A percentile compares a stretch with the other conserved stretches of the same genome.
phyloP scores from a whole-genome alignment of 1,140 invertebrate species.

The Drosophila kepulauana region DNA sequence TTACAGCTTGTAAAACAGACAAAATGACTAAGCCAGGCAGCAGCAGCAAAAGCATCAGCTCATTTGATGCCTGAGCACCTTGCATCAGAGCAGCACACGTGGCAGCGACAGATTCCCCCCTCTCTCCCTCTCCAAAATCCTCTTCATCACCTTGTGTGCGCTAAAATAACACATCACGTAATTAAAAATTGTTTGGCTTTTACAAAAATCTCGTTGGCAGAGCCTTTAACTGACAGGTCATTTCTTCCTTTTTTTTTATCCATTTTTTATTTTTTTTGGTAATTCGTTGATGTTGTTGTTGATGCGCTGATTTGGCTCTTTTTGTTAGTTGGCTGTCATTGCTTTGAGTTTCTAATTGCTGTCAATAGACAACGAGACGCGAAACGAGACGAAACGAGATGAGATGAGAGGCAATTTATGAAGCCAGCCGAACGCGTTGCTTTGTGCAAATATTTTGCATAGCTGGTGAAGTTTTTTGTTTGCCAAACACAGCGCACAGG shows the following conservation, averaged over 20 bases:
- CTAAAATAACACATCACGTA: conserved; percentile 60
- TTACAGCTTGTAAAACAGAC: conserved; percentile 2
- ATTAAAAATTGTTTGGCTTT: conserved; percentile 80
- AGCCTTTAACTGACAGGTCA: conserved; percentile 34
- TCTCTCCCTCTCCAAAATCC: neutral
- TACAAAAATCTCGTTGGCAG: conserved; percentile 43
- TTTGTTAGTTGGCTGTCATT: conserved; percentile 62
- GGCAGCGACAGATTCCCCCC: neutral
- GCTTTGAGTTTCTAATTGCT: conserved; percentile 82
- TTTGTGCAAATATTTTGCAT: conserved; percentile 80
- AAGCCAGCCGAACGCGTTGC: conserved; percentile 46
- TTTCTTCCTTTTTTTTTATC: conserved; percentile 25
- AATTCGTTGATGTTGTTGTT: conserved; percentile 3
- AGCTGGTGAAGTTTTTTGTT: conserved; percentile 77
- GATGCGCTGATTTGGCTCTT: conserved; percentile 48
- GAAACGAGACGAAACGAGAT: neutral
- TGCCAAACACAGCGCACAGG: conserved; percentile 38
- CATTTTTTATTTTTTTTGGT: conserved; percentile 9
- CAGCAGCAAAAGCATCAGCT: conserved; percentile 10
- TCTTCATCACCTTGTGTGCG: neutral
- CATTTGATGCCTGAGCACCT: conserved; percentile 52
- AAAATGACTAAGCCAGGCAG: conserved; percentile 14
- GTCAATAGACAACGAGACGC: conserved; percentile 51
- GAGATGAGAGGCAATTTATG: conserved; percentile 54
- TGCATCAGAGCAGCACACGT: neutral